Evolutionary conservation across 2,113 vertebrate genomes (phyloP), one percentile per base, ranked within the genome.

Genomic region (Neogale vison): DNA sequence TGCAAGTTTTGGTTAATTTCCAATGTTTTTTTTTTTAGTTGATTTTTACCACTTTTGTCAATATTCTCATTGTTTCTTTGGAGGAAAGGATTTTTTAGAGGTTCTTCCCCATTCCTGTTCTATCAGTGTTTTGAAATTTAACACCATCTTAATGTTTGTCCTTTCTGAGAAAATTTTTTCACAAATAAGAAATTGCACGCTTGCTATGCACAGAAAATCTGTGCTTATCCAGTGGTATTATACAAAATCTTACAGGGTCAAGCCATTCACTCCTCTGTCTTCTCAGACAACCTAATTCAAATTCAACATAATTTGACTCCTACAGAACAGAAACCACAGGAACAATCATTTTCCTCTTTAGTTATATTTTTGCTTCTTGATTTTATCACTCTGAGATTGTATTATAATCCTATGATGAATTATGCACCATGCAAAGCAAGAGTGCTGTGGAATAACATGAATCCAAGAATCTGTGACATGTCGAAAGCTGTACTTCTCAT

Each of bases 341-440:
- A 34, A 65, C 3, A 57, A 76, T 63, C 26, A 15, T 81, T 85
- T 93, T 93, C 55, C 20, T 92, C 83, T 82, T 94, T 79, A 93
- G 24, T 76, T 76, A 31, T 77, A 83, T 82, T 82, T 88, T 96
- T 96, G 47, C 42, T 82, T 65, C 57, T 95, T 79, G 52, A 93
- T 88, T 91, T 83, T 55, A 92, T 90, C 21, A 91, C 3, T 72
- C 39, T 74, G 24, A 82, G 36, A 84, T 76, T 93, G 6, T 45
- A 61, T 85, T 80, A 55, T 81, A 90, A 71, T 61, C 17, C n/a
- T 47, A 3, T 90, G 34, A 52, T 76, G 57, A 92, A 83, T 77
- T 80, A 89, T 29, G 7, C 20, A 83, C 69, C 20, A 31, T 29
- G 29, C 0, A 45, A 94, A 96, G 67, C 69, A 67, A 65, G 18